Base-by-base conservation (phyloP, 2,888 invertebrate genomes). In the Phrixothrix hirtus region DNA sequence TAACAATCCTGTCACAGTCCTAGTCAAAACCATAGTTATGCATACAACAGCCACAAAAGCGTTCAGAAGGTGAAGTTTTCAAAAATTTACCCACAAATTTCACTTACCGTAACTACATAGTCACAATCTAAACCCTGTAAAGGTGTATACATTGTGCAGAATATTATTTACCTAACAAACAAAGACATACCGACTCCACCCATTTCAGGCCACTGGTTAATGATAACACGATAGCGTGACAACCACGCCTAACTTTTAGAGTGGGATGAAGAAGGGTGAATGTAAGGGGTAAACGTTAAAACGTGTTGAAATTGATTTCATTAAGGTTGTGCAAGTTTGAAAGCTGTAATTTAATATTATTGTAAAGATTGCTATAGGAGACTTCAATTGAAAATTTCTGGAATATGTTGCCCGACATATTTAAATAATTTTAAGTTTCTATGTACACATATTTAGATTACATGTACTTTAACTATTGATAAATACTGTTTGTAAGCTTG, bases 121-220 rank as follows among this genome's bases (percentile, higher is more conserved):
- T 80, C 67, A 67, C 72, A 71, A 59, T 72, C 71, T 69, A 60
- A 64, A 50, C 56, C 57, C 56, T 58, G 61, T 67, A 75, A 73
- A 75, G 82, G 81, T 83, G 83, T 83, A 80, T 83, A 84, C 82
- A 82, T 82, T 84, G 83, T 82, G 81, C 82, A 82, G 81, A 83
- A 83, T 83, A 84, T 83, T 83, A 84, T 84, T 84, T 83, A 83
- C 83, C 81, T 83, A 82, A 79, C 82, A 79, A 80, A 76, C 76
- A 76, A 75, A 74, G 75, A 72, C 68, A 66, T 61, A 57, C 57
- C 65, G 72, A 67, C 73, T 72, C 75, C 75, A 62, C 76, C 75
- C 73, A 64, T 65, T 71, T 69, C 72, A 70, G 73, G 74, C 75
- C 75, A 75, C 65, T 71, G 74, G 68, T 74, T 75, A 75, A 75